phyloP scores from a whole-genome alignment of 2,113 vertebrate genomes.

The Fregetta grallaria region DNA sequence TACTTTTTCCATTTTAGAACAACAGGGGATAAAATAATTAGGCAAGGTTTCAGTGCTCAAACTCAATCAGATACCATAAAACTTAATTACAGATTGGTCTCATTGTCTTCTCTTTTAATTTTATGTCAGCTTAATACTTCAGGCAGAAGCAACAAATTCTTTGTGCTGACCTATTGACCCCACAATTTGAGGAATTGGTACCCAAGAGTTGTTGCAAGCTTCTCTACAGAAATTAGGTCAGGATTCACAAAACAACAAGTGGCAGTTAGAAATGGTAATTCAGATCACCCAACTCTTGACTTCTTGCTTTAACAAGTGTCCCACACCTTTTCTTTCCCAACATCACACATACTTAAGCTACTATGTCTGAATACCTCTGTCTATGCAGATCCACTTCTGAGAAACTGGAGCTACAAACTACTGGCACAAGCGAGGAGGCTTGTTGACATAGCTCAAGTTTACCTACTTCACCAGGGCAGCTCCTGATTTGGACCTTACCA shows the following conservation, averaged over 20 bases:
- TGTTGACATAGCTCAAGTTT: neutral
- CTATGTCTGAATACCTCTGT: neutral
- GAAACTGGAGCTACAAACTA: neutral
- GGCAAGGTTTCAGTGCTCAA: neutral
- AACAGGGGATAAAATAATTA: neutral
- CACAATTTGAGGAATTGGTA: rapidly evolving
- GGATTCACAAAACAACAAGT: neutral
- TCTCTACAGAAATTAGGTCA: neutral
- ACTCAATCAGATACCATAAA: neutral
- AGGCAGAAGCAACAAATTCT: neutral
- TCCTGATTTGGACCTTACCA: neutral
- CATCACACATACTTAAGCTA: neutral
- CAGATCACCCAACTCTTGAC: neutral
- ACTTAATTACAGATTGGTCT: neutral
- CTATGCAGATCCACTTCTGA: neutral
- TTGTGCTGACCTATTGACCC: neutral
- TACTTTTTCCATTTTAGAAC: neutral
- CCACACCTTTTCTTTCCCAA: neutral
- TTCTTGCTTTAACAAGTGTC: neutral
- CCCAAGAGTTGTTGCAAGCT: neutral
- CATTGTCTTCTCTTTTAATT: neutral
- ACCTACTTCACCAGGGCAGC: neutral
- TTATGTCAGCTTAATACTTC: neutral
- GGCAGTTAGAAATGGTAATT: neutral
- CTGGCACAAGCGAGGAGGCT: neutral